Conservation (phyloP, 2,113 vertebrate species). For the Piprites chloris region DNA sequence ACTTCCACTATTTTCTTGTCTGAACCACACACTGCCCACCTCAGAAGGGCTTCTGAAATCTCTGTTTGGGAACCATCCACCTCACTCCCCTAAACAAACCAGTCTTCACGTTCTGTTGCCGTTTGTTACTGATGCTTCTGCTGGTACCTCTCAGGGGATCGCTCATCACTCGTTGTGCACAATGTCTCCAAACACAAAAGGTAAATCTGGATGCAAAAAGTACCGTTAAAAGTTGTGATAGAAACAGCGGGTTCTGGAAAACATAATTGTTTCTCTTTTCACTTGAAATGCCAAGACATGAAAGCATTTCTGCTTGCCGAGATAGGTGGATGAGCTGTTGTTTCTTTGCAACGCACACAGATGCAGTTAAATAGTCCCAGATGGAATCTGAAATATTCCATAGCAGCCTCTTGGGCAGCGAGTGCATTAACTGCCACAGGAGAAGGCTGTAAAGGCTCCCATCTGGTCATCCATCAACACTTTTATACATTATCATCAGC, state of each 20-base stretch:
- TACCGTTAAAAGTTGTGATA: neutral
- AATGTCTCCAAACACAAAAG: slow-evolving; percentile 33
- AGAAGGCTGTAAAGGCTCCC: slow-evolving; percentile 66
- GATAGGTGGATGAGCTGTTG: slow-evolving; percentile 52
- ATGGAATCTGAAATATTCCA: slow-evolving; percentile 64
- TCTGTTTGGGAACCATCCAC: neutral
- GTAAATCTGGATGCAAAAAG: slow-evolving; percentile 23
- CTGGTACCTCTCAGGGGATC: neutral
- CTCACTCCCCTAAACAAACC: neutral
- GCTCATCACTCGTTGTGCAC: neutral
- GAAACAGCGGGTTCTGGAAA: slow-evolving; percentile 35
- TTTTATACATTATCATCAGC: slow-evolving; percentile 63
- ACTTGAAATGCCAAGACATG: slow-evolving; percentile 13
- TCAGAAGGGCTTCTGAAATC: neutral
- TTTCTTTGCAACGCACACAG: slow-evolving; percentile 47
- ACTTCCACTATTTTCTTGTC: neutral
- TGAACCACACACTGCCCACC: neutral
- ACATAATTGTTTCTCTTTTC: slow-evolving; percentile 36
- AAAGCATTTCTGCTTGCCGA: slow-evolving; percentile 34
- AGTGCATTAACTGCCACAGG: slow-evolving; percentile 63
- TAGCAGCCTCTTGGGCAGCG: slow-evolving; percentile 62
- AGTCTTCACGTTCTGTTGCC: neutral
- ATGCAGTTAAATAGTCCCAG: slow-evolving; percentile 66
- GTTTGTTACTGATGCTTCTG: slow-evolving; percentile 24
- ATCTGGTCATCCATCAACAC: slow-evolving; percentile 70